Base-by-base conservation (phyloP, 2,797 vertebrate species). In the Malacoctenus gilli region DNA sequence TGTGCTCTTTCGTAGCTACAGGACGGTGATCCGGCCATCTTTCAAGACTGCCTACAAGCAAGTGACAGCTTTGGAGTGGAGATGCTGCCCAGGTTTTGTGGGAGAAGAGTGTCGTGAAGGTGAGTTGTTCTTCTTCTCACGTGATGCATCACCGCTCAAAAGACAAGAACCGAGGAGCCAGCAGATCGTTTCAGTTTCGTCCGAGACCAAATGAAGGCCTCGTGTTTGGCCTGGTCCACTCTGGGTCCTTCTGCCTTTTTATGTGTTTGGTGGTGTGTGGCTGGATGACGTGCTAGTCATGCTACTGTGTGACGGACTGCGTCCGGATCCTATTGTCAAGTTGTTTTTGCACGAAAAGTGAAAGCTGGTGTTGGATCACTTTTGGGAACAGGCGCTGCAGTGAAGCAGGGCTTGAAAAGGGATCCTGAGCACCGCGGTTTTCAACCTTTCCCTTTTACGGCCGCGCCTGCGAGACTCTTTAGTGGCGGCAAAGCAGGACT, bases 41-140 rank as follows among this genome's bases (percentile, higher is more conserved):
- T 98, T 96, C 89, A 94, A 91, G 80, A 88, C 95, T 60, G 89
- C 94, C 39, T 96, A 98, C 84, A 92, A 95, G 72, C 95, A 94
- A 1, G 92, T 97, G 80, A 96, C 94, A 0, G 89, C 93, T 0
- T 89, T 98, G 85, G 96, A 98, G 86, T 99, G 96, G 96, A 92
- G 91, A 46, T 98, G 96, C 89, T 99, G 96, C 58, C 96, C 96
- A 1, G 96, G 96, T n/a, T 98, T 97, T 76, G 91, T 92, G 0
- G 97, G 97, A 75, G 90, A 90, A 55, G 93, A 95, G 87, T 99
- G 97, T 59, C 93, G 94, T 2, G 92, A 96, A 69, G 95, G 96
- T 98, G 67, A 94, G 94, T 60, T 56, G 6, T 50, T 21, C 37
- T 9, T 40, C 19, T 21, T 37, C n/a, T 40, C 7, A 43, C 19